Evolutionary conservation across 2,888 invertebrate species (phyloP).

Genomic region (Ophioninae sp.): DNA sequence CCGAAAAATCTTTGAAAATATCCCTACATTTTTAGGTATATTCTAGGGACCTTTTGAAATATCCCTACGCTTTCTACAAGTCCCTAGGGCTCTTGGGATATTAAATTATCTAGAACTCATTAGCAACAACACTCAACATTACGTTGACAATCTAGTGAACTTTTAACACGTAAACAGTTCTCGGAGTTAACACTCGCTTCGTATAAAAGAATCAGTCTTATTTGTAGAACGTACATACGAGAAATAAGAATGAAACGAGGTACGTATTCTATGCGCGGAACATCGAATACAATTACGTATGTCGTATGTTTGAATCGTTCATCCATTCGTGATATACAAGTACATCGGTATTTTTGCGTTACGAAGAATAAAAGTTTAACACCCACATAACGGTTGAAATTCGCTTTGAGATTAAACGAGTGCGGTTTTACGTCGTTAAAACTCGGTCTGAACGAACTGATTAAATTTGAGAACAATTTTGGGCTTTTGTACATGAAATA

Average conservation of each 20-base stretch:
- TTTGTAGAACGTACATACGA: slow-evolving; percentile 42
- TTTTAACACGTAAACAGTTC: slow-evolving; percentile 1
- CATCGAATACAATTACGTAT: neutral
- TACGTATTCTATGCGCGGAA: slow-evolving; percentile 12
- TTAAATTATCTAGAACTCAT: too few species aligned
- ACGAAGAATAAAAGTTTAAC: too few species aligned
- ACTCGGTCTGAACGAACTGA: too few species aligned
- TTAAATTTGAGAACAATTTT: too few species aligned
- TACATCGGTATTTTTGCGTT: neutral
- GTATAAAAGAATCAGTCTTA: slow-evolving; percentile 60
- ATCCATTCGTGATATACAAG: neutral
- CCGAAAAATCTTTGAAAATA: neutral
- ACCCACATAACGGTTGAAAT: too few species aligned
- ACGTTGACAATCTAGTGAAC: slow-evolving; percentile 46
- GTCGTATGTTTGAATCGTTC: neutral
- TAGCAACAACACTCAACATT: too few species aligned
- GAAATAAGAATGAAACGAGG: slow-evolving; percentile 1
- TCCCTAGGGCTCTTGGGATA: too few species aligned
- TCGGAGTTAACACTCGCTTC: slow-evolving; percentile 37
- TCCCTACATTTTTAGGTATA: neutral
- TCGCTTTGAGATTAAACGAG: too few species aligned
- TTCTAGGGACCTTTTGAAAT: neutral
- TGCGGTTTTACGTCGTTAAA: too few species aligned
- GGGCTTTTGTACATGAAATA: too few species aligned
- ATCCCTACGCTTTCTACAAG: neutral